Evolutionary conservation across 2,888 invertebrate genomes (phyloP).

Genomic region (Anodontia alba): DNA sequence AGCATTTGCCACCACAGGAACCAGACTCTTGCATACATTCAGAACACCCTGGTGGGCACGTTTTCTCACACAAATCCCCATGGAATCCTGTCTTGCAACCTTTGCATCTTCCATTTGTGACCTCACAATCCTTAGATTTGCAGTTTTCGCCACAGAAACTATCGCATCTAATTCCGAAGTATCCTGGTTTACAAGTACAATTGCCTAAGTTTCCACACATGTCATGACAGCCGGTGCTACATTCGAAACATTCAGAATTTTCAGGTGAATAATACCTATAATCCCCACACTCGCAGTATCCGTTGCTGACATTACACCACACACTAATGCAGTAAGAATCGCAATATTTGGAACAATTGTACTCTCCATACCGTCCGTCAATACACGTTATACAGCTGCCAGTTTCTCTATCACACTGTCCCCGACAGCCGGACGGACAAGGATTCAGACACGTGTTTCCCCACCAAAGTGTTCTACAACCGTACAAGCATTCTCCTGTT

Average conservation of each 20-base stretch:
- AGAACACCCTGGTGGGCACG: conserved; percentile 25
- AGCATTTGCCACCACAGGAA: conserved; percentile 21
- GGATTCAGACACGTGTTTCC: conserved; percentile 25
- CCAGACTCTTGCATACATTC: conserved; percentile 10
- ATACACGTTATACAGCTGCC: neutral
- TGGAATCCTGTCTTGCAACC: conserved; percentile 38
- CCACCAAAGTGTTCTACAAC: conserved; percentile 25
- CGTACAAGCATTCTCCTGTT: conserved; percentile 30
- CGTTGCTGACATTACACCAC: conserved; percentile 17
- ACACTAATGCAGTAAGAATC: conserved; percentile 6
- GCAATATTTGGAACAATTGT: conserved; percentile 23
- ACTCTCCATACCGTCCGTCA: conserved; percentile 16
- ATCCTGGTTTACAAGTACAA: conserved; percentile 34
- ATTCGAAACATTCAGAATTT: conserved; percentile 12
- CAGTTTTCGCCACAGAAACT: conserved; percentile 25
- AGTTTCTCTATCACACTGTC: neutral
- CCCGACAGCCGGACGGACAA: conserved; percentile 9
- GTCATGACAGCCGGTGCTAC: conserved; percentile 21
- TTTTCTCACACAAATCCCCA: conserved; percentile 24
- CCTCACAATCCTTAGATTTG: neutral
- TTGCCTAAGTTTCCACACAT: neutral
- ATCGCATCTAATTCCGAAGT: conserved; percentile 28
- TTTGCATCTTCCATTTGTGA: neutral
- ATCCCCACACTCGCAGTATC: conserved; percentile 20
- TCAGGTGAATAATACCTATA: neutral